phyloP scores from a whole-genome alignment of 2,888 invertebrate species.

The Orthosia gracilis region DNA sequence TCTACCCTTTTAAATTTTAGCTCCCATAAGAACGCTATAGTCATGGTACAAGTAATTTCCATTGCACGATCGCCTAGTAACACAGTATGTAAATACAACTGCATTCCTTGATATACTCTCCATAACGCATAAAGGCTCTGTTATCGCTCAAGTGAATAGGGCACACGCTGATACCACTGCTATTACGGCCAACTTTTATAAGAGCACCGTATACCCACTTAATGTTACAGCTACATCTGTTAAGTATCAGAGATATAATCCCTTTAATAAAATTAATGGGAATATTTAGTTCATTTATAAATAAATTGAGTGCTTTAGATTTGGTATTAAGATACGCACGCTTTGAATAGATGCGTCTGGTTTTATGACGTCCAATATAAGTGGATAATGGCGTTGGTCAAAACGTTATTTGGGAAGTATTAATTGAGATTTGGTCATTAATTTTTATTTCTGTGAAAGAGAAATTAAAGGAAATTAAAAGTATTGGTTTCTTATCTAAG shows the following conservation, averaged over 20 bases:
- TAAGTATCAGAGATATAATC: constrained; percentile 68
- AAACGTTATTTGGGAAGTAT: constrained; percentile 43
- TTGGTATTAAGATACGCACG: constrained; percentile 61
- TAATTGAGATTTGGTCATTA: constrained; percentile 38
- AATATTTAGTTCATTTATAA: constrained; percentile 64
- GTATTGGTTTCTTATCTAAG: background rate
- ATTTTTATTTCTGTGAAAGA: constrained; percentile 27
- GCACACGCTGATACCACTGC: constrained; percentile 55
- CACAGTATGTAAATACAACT: constrained; percentile 53
- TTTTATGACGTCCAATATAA: constrained; percentile 59
- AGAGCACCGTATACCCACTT: constrained; percentile 58
- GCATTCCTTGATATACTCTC: constrained; percentile 66
- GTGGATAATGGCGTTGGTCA: constrained; percentile 48
- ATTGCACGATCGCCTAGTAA: constrained; percentile 28
- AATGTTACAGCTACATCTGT: constrained; percentile 65
- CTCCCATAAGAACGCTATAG: background rate
- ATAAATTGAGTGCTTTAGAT: constrained; percentile 67
- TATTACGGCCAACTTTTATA: constrained; percentile 65
- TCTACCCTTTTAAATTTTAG: constrained; percentile 4
- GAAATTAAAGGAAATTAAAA: constrained; percentile 31
- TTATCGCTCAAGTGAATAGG: constrained; percentile 82
- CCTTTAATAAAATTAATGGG: constrained; percentile 67
- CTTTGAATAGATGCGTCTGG: constrained; percentile 46
- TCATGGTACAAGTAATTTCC: constrained; percentile 16
- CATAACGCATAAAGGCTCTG: constrained; percentile 76